A percentile compares a stretch with the other conserved stretches of the same genome.
Conservation (phyloP, 2,797 vertebrate genomes). For the Tapera naevia region DNA sequence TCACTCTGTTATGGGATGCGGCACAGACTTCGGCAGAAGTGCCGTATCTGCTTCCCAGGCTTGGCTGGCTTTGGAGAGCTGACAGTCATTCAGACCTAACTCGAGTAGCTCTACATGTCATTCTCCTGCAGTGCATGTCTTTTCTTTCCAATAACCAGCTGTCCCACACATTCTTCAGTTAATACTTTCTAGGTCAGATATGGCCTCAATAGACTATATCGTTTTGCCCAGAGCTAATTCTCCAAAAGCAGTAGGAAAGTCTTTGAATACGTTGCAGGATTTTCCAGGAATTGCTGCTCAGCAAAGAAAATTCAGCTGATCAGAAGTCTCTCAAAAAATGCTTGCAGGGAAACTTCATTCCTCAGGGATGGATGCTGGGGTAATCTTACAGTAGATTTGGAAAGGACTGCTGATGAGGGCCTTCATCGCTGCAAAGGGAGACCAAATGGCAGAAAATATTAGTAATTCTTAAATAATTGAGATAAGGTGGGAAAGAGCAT, state of each 20-base stretch:
- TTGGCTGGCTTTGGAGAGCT: conserved; percentile 24
- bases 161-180: conserved; percentile 54
- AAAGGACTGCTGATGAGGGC: not conserved
- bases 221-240: conserved; percentile 48
- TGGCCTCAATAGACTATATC: conserved; percentile 22
- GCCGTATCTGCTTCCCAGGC: not conserved
- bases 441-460: not conserved
- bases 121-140: not conserved
- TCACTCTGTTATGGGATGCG: not conserved
- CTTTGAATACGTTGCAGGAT: conserved; percentile 40
- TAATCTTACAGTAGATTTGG: not conserved
- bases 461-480: not conserved
- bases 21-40: not conserved
- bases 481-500: not conserved
- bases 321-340: not conserved
- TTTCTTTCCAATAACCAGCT: conserved; percentile 44
- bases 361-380: not conserved
- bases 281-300: conserved; percentile 63
- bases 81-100: conserved; percentile 9
- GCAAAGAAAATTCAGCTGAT: conserved; percentile 54
- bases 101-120: conserved; percentile 9
- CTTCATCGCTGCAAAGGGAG: not conserved
- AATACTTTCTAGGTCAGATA: conserved; percentile 65
- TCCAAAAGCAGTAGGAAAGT: conserved; percentile 49
- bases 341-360: conserved; percentile 26